Percentiles rank a stretch among this genome's conserved stretches.
Conservation (phyloP, 2,797 vertebrate genomes). For the Pelobates cultripes region DNA sequence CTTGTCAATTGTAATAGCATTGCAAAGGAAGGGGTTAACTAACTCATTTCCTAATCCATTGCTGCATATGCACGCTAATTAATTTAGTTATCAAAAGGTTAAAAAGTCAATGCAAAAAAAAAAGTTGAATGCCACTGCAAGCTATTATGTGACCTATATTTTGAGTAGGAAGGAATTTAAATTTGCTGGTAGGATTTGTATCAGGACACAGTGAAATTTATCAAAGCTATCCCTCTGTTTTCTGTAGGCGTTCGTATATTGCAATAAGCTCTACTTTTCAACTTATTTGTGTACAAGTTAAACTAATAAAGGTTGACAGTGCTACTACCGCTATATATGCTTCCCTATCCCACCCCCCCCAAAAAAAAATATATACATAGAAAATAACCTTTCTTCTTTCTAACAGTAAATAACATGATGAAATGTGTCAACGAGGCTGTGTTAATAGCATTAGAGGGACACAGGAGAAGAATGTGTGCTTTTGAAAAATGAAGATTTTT, state of each 20-base stretch:
- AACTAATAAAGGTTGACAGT: conserved; percentile 8
- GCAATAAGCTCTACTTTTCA: conserved; percentile 18
- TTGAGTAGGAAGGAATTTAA: conserved; percentile 38
- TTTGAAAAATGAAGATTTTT: no score
- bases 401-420: no score
- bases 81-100: background rate
- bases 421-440: no score
- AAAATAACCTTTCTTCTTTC: no score
- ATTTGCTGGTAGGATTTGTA: conserved; percentile 13
- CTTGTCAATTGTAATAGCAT: no score
- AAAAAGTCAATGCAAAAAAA: background rate
- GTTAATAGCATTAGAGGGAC: no score
- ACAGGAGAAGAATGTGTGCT: no score
- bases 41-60: no score
- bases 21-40: no score
- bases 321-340: background rate
- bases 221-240: conserved; percentile 32
- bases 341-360: no score
- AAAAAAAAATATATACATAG: no score
- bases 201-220: conserved; percentile 4
- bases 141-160: conserved; percentile 35
- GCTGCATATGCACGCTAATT: no score
- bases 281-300: conserved; percentile 19
- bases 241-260: conserved; percentile 1
- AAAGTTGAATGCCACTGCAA: conserved; percentile 17